A percentile compares a stretch with the other conserved stretches of the same genome.
phyloP scores from a whole-genome alignment of 2,113 vertebrate species.

The Aspidoscelis tigris region DNA sequence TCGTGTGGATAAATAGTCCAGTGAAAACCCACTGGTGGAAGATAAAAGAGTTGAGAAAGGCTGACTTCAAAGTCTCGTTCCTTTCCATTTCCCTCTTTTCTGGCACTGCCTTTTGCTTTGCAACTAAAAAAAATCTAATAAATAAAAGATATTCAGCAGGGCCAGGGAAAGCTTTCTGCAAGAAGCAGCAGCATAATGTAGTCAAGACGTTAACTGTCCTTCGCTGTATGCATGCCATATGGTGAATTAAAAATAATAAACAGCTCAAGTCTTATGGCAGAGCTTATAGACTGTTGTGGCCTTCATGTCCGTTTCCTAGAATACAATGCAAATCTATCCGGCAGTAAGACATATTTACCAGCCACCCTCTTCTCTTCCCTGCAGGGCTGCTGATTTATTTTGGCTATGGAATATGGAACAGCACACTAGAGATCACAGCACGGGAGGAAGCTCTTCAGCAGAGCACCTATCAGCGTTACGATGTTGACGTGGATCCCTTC shows the following conservation, averaged over 20 bases:
- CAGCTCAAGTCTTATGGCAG: neutral
- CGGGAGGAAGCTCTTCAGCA: slow-evolving; percentile 88
- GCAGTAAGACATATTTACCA: neutral
- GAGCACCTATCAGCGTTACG: slow-evolving; percentile 94
- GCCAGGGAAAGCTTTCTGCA: neutral
- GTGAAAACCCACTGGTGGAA: neutral
- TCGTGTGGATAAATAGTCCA: neutral
- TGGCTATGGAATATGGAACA: slow-evolving; percentile 97
- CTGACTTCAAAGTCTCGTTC: neutral
- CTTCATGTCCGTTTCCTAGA: neutral
- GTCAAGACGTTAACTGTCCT: neutral
- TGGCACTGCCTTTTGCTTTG: neutral
- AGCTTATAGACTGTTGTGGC: neutral
- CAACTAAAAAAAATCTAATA: slow-evolving; percentile 3
- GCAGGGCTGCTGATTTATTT: slow-evolving; percentile 94
- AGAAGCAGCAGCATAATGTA: neutral
- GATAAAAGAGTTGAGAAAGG: neutral
- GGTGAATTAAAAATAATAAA: neutral
- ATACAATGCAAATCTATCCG: neutral
- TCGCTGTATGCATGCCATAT: neutral
- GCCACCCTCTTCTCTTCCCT: neutral
- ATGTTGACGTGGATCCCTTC: slow-evolving; percentile 88
- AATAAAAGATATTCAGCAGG: slow-evolving; percentile 5
- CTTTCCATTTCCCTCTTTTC: neutral
- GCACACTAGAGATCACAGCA: slow-evolving; percentile 90